phyloP scores from a whole-genome alignment of 2,888 invertebrate species.

The Chaetogeoica ovagalla region DNA sequence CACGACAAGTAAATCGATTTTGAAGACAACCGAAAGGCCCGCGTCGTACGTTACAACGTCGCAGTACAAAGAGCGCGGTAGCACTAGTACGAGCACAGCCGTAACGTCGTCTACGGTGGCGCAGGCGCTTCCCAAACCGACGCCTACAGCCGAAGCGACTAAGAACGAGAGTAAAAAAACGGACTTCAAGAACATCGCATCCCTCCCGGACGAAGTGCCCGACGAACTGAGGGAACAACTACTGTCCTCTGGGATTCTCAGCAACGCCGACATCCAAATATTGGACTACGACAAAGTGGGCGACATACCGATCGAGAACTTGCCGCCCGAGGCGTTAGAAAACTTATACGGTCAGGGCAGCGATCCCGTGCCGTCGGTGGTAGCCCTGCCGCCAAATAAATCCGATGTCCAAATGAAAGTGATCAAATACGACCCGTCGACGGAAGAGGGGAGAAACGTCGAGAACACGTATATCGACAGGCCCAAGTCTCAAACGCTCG shows the following conservation, averaged over 20 bases:
- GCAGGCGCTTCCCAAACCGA: slow-evolving; percentile 62
- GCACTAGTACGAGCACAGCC: slow-evolving; percentile 60
- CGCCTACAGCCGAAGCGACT: slow-evolving; percentile 59
- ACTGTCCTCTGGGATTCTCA: slow-evolving; percentile 80
- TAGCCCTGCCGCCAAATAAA: slow-evolving; percentile 66
- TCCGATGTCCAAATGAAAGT: slow-evolving; percentile 70
- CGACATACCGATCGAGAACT: slow-evolving; percentile 78
- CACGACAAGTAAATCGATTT: slow-evolving; percentile 16
- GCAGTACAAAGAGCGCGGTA: slow-evolving; percentile 34
- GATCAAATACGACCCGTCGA: slow-evolving; percentile 77
- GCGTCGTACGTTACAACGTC: slow-evolving; percentile 32
- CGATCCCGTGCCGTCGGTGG: slow-evolving; percentile 70
- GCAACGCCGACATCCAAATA: slow-evolving; percentile 84
- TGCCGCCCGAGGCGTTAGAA: slow-evolving; percentile 82
- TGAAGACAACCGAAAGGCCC: slow-evolving; percentile 40
- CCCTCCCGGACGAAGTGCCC: slow-evolving; percentile 80
- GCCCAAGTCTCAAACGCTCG: slow-evolving; percentile 61
- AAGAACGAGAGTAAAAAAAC: slow-evolving; percentile 56
- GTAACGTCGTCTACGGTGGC: slow-evolving; percentile 64
- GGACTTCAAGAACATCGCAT: slow-evolving; percentile 59
- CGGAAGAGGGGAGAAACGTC: slow-evolving; percentile 71
- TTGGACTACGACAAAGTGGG: slow-evolving; percentile 87
- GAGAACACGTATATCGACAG: slow-evolving; percentile 69
- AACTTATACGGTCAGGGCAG: slow-evolving; percentile 80
- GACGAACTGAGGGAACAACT: slow-evolving; percentile 82